phyloP scores from a whole-genome alignment of 2,113 vertebrate species.

The Copsychus sechellarum region DNA sequence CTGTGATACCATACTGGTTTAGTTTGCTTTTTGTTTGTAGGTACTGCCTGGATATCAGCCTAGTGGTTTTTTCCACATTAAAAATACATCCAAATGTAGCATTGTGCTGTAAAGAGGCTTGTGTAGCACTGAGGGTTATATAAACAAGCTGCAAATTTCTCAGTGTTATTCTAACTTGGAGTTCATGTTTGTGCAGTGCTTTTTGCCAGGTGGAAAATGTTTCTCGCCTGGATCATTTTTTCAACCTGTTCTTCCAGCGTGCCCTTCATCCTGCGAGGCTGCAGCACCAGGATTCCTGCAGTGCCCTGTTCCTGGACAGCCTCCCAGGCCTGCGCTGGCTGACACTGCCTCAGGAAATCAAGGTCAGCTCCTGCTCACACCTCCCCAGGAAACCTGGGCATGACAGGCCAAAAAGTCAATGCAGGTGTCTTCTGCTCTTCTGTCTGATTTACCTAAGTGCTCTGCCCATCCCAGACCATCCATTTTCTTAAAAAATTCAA shows the following conservation, averaged over 20 bases:
- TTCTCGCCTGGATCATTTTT: constrained; percentile 91
- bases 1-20: neutral
- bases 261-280: constrained; percentile 79
- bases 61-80: neutral
- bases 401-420: neutral
- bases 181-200: constrained; percentile 80
- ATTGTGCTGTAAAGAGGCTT: neutral
- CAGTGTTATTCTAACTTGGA: constrained; percentile 36
- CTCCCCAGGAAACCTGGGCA: neutral
- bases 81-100: neutral
- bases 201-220: constrained; percentile 84
- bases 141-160: neutral
- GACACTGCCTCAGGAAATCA: constrained; percentile 83
- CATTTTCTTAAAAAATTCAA: neutral
- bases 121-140: neutral
- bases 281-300: constrained; percentile 63
- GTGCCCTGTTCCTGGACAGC: constrained; percentile 78
- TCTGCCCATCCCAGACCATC: neutral
- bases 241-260: constrained; percentile 93
- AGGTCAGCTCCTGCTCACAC: constrained; percentile 70
- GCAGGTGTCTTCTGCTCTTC: neutral
- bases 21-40: neutral
- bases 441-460: neutral
- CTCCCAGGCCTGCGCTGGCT: constrained; percentile 91
- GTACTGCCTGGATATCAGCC: neutral